Percentiles rank a stretch among this genome's conserved stretches.
Evolutionary conservation across 2,888 invertebrate genomes (phyloP).

Genomic region (Ormyrus labotus): DNA sequence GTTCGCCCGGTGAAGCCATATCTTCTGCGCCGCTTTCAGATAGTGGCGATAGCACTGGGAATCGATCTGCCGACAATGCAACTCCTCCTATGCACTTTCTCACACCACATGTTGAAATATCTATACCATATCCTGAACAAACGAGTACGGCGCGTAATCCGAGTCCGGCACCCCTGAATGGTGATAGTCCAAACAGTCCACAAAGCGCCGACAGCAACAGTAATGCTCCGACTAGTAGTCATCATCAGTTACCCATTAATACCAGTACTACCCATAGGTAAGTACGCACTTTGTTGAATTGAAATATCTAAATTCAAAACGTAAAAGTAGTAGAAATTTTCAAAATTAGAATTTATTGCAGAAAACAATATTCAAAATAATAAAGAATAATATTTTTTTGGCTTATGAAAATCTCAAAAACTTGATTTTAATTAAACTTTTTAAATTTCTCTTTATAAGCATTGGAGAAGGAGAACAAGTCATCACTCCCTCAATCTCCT

Average conservation of each 20-base stretch:
- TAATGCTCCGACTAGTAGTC: slow-evolving; percentile 85
- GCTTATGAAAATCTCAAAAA: neutral
- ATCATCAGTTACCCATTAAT: slow-evolving; percentile 79
- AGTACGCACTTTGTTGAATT: slow-evolving; percentile 18
- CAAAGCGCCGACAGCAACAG: slow-evolving; percentile 88
- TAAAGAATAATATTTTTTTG: neutral
- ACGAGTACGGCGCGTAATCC: slow-evolving; percentile 72
- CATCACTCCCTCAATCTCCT: slow-evolving; percentile 90
- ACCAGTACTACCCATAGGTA: slow-evolving; percentile 73
- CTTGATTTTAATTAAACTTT: slow-evolving; percentile 4
- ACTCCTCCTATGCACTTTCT: slow-evolving; percentile 94
- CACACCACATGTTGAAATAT: slow-evolving; percentile 94
- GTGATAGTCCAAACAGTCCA: slow-evolving; percentile 86
- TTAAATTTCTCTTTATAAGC: slow-evolving; percentile 63
- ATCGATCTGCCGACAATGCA: slow-evolving; percentile 89
- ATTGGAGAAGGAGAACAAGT: slow-evolving; percentile 76
- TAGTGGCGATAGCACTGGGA: slow-evolving; percentile 89
- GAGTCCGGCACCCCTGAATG: slow-evolving; percentile 79
- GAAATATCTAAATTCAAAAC: neutral
- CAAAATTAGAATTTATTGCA: neutral
- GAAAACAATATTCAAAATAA: neutral
- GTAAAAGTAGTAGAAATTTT: neutral
- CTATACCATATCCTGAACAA: slow-evolving; percentile 89
- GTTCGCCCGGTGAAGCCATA: slow-evolving; percentile 80
- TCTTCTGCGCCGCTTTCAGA: slow-evolving; percentile 88